phyloP scores from a whole-genome alignment of 2,888 invertebrate genomes.

The Troides oblongomaculatus region DNA sequence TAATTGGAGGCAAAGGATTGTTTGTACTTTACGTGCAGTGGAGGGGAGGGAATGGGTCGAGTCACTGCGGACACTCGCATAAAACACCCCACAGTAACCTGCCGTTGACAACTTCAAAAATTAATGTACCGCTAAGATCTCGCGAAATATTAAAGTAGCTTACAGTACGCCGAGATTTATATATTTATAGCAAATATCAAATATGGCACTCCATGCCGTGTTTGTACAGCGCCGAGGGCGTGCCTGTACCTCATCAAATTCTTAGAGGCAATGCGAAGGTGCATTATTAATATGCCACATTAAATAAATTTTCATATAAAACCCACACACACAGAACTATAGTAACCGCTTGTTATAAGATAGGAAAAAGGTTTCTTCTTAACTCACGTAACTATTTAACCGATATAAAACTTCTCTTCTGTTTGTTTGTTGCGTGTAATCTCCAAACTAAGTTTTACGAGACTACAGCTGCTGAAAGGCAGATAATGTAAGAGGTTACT shows the following conservation, averaged over 20 bases:
- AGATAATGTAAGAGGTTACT: no score
- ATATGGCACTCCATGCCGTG: neutral
- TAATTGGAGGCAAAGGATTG: constrained; percentile 61
- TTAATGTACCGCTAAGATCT: neutral
- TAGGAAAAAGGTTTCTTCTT: no score
- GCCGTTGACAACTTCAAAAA: neutral
- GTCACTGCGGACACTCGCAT: constrained; percentile 37
- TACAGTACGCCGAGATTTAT: neutral
- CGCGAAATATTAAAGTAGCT: neutral
- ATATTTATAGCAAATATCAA: neutral
- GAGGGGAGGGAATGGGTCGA: constrained; percentile 36
- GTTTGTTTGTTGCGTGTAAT: no score
- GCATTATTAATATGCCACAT: neutral
- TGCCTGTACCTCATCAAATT: neutral
- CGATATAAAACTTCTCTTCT: no score
- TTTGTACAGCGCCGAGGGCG: neutral
- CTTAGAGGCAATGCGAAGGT: neutral
- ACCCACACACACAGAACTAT: no score
- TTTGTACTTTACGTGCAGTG: constrained; percentile 49
- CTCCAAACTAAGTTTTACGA: no score
- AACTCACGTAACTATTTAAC: no score
- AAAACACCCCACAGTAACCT: neutral
- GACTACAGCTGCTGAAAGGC: no score
- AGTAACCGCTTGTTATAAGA: no score
- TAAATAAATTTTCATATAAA: neutral